Base-by-base conservation (phyloP, 2,888 invertebrate genomes). In the Yponomeuta cagnagella region DNA sequence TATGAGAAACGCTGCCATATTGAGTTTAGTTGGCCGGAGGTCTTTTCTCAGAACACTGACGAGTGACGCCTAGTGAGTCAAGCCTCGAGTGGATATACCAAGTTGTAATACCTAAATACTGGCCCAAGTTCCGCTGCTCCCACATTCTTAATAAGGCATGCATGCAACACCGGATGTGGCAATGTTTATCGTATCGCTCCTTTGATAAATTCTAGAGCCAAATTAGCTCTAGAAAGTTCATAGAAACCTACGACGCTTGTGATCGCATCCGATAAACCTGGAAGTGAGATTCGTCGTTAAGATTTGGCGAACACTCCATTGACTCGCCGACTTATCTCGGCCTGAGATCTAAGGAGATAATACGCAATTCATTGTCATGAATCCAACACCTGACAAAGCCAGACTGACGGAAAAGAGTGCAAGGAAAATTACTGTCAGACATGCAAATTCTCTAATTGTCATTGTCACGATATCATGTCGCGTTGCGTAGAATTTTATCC, bases 41-140 rank as follows among this genome's bases (percentile, higher is more conserved):
- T 48, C 23, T 48, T 30, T 68, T 48, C 68, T 33, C 30, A 68
- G 68, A 52, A 68, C 5, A 9, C 31, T 12, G 67, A 15, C 10
- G 43, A 9, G n/a, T 12, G 67, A 15, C 10, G 43, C 23, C 6
- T 58, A 63, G 66, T 67, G 58, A 67, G 64, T 69, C 63, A 69
- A 69, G 63, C 71, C 71, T 69, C 72, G 52, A 70, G 73, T 73
- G 68, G 71, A 75, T 52, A 12, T n/a, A n/a, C 67, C 37, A n/a
- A 23, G 64, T 64, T 52, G 48, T 31, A 58, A 58, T 58, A 12
- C 15, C 12, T 58, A 43, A 43, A 43, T 43, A 8, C 15, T 15
- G 52, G 52, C 12, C 52, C 52, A 10, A n/a, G 68, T 89, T 89
- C 89, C 89, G 87, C 74, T 76, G 83, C 83, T 83, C 83, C 81